Conservation (phyloP, 1,140 invertebrate genomes). For the Tetragonula clypearis region DNA sequence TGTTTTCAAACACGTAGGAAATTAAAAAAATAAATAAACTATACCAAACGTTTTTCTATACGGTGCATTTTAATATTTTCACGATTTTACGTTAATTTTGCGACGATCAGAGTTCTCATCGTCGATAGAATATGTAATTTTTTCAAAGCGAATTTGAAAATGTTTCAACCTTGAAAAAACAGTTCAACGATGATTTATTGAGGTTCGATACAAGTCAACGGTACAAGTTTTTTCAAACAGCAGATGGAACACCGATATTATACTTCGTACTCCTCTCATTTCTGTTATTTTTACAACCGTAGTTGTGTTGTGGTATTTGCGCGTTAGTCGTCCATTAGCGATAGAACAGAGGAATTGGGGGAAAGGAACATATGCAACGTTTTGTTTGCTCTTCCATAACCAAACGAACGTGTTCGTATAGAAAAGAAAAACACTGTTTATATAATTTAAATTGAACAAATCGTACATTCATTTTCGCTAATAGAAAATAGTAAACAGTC, state of each 20-base stretch:
- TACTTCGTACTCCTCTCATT: neutral
- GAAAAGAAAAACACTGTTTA: constrained; percentile 62
- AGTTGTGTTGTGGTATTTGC: constrained; percentile 17
- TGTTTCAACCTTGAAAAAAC: constrained; percentile 50
- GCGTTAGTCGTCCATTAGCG: neutral
- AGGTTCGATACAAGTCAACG: constrained; percentile 67
- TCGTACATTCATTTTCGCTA: constrained; percentile 75
- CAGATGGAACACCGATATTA: constrained; percentile 20
- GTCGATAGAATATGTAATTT: neutral
- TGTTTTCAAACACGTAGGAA: neutral
- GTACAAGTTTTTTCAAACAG: constrained; percentile 65
- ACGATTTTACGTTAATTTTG: too few relatives aligned
- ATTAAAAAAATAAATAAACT: constrained; percentile 27
- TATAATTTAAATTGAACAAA: constrained; percentile 71
- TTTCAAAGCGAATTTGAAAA: neutral
- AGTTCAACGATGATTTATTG: constrained; percentile 70
- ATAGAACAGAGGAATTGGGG: constrained; percentile 17
- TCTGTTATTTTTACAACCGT: constrained; percentile 7
- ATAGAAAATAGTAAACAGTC: constrained; percentile 80
- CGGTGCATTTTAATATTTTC: neutral
- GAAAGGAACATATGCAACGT: constrained; percentile 9
- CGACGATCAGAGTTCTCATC: neutral
- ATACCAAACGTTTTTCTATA: neutral
- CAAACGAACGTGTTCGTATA: constrained; percentile 48
- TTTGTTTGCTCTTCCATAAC: constrained; percentile 25